A percentile compares a stretch with the other conserved stretches of the same genome.
Conservation (phyloP, 92 coral and sea anemone species). For the Palythoa grandis region DNA sequence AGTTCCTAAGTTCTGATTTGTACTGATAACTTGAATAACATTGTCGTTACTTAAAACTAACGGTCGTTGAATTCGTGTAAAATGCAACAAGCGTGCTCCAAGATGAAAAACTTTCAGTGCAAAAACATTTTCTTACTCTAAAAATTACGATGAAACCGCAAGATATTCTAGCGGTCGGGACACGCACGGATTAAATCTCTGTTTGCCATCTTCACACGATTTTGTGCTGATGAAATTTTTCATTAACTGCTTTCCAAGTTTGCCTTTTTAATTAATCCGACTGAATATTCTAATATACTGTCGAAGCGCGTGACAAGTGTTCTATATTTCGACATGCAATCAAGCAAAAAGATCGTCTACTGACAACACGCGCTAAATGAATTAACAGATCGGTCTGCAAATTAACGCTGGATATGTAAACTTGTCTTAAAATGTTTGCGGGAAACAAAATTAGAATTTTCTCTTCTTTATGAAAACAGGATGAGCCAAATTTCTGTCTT, state of each 20-base stretch:
- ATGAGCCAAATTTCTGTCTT: constrained; percentile 33
- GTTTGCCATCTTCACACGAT: constrained; percentile 40
- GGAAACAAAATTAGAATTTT: constrained; percentile 38
- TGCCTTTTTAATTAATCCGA: constrained; percentile 39
- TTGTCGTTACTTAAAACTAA: background rate
- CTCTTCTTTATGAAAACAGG: constrained; percentile 48
- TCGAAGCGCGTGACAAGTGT: constrained; percentile 2
- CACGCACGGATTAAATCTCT: constrained; percentile 30
- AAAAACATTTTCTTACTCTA: constrained; percentile 7
- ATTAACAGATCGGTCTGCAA: constrained; percentile 40
- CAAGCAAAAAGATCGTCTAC: constrained; percentile 35
- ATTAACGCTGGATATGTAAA: constrained; percentile 35
- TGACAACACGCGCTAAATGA: constrained; percentile 43
- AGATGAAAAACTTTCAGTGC: background rate
- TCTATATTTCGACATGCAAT: constrained; percentile 43
- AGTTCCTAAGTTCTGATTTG: constrained; percentile 17
- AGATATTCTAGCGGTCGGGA: background rate
- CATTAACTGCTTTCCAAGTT: constrained; percentile 48
- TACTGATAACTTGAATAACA: constrained; percentile 27
- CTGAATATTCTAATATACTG: constrained; percentile 36
- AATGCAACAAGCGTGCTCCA: background rate
- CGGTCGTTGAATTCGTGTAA: background rate
- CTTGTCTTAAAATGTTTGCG: constrained; percentile 34
- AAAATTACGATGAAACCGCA: background rate
- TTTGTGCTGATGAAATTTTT: constrained; percentile 45